phyloP scores from a whole-genome alignment of 2,797 vertebrate genomes.

The Melanotaenia pygmaea region DNA sequence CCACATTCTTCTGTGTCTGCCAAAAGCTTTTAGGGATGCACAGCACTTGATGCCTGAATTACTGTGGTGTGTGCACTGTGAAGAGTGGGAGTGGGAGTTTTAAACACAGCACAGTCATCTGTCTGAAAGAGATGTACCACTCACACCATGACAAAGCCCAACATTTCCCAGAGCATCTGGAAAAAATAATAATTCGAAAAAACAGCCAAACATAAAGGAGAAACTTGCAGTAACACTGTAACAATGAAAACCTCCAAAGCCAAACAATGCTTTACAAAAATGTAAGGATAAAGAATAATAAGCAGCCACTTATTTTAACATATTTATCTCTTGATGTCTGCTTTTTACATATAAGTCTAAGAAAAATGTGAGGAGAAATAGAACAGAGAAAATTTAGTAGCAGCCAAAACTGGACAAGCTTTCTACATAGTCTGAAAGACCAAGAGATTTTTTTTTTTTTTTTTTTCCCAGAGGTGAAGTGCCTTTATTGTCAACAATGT shows the following conservation, averaged over 20 bases:
- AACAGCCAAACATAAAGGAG: constrained; percentile 4
- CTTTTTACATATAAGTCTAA: constrained; percentile 10
- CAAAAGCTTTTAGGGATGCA: constrained; percentile 74
- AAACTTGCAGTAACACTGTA: neutral
- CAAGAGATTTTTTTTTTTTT: constrained; percentile 9
- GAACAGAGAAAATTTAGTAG: constrained; percentile 53
- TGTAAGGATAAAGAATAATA: constrained; percentile 7
- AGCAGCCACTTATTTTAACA: constrained; percentile 6
- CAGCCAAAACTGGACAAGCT: constrained; percentile 44
- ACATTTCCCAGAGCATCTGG: constrained; percentile 27
- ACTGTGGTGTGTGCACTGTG: constrained; percentile 41
- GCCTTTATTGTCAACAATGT: constrained; percentile 82
- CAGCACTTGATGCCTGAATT: constrained; percentile 61
- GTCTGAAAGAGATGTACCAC: constrained; percentile 45
- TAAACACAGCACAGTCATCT: constrained; percentile 38
- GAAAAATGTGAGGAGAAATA: constrained; percentile 37
- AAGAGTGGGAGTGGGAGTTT: constrained; percentile 47
- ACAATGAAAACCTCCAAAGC: neutral
- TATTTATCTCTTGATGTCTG: constrained; percentile 22
- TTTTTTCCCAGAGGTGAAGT: constrained; percentile 67
- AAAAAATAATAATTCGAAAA: constrained; percentile 10
- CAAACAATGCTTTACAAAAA: neutral
- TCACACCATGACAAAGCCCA: constrained; percentile 12
- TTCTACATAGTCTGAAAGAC: constrained; percentile 42
- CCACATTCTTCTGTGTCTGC: constrained; percentile 73